Evolutionary conservation across 2,888 invertebrate species (phyloP).

Genomic region (Conops quadrifasciatus): DNA sequence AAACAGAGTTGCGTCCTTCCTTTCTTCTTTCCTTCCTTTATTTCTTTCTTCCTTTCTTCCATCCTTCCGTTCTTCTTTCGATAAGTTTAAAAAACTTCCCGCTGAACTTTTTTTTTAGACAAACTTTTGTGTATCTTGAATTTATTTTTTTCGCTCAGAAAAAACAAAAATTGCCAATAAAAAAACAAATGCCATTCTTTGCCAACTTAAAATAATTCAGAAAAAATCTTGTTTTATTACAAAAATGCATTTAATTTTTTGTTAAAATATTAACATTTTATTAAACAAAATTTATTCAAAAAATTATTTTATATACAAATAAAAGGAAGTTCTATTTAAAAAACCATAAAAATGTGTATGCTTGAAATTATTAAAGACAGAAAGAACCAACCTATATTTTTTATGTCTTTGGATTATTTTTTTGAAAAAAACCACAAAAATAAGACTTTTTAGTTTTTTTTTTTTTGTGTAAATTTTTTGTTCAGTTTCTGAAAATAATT

Average conservation of each 20-base stretch:
- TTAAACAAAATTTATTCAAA: constrained; percentile 9
- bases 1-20: no score
- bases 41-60: no score
- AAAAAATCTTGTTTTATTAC: neutral
- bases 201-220: neutral
- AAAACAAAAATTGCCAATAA: neutral
- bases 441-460: neutral
- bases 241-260: constrained; percentile 6
- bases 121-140: neutral
- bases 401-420: neutral
- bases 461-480: neutral
- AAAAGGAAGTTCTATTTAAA: neutral
- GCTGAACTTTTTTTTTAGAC: no score
- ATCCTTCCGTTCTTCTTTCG: no score
- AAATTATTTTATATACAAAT: constrained; percentile 18
- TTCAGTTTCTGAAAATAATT: no score
- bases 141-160: neutral
- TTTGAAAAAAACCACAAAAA: neutral
- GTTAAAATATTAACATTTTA: constrained; percentile 17
- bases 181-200: constrained; percentile 17
- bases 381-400: constrained; percentile 4
- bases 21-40: no score
- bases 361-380: constrained; percentile 25
- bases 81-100: no score
- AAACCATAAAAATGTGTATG: constrained; percentile 16